Base-by-base conservation (phyloP, 2,113 vertebrate genomes). In the Macrotis lagotis region DNA sequence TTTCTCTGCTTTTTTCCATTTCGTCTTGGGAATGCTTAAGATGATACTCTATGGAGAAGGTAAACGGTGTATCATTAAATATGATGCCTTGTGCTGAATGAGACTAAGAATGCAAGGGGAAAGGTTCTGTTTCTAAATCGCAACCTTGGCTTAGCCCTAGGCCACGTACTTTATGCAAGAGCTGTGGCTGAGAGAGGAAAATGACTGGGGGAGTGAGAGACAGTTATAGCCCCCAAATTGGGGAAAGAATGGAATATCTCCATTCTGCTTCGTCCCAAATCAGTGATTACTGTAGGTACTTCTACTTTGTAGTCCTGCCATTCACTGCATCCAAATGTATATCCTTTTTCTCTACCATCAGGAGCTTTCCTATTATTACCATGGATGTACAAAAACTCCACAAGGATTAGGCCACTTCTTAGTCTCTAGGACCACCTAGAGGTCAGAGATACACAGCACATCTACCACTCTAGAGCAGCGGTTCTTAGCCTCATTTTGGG, bases 1-100 rank as follows among this genome's bases (percentile, higher is more conserved):
- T 96, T 95, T 91, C 92, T 95, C 95, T 50, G 93, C 97, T 98
- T 98, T 90, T 98, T 90, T 91, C 90, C 97, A 59, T 55, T 97
- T 97, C 51, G 95, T 95, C 93, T 44, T 93, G 96, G 6, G 94
- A 48, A 93, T 47, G 55, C 51, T 92, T 10, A 0, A 53, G 47
- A 52, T 31, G 74, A 59, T 9, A 89, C 94, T 47, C 96, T 89
- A 88, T 52, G 89, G 31, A 92, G 74, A 91, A 10, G 37, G 74
- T 91, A 88, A n/a, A 37, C 28, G 9, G 51, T 94, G 50, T 22
- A 16, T 83, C 44, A n/a, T 22, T n/a, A 44, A 44, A n/a, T 19
- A 16, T 7, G 1, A 22, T 0, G 19, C 3, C 37, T 22, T 19
- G 22, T 7, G 66, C 66, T 44, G 37, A 44, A n/a, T 7, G 37